Evolutionary conservation across 2,888 invertebrate genomes (phyloP).

Genomic region (Formica aserva): DNA sequence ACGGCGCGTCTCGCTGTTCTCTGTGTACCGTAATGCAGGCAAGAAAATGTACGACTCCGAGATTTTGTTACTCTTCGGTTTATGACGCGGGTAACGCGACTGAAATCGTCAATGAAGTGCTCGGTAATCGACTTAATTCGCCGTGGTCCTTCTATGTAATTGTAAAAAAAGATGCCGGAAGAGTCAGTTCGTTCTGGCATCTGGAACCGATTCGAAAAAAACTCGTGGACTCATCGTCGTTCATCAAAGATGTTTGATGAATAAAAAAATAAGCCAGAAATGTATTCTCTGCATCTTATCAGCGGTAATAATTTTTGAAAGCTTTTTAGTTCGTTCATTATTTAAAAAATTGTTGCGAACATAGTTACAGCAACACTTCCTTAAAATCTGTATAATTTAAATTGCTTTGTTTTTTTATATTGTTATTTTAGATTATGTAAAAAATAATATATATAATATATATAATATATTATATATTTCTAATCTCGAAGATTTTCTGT

Average conservation of each 20-base stretch:
- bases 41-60: constrained; percentile 63
- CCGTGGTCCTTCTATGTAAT: constrained; percentile 9
- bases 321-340: background rate
- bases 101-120: constrained; percentile 71
- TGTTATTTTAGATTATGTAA: background rate
- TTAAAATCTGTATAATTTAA: background rate
- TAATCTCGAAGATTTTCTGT: background rate
- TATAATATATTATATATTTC: background rate
- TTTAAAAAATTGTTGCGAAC: background rate
- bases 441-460: background rate
- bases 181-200: constrained; percentile 14
- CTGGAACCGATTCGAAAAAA: background rate
- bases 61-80: constrained; percentile 64
- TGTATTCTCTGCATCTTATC: background rate
- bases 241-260: background rate
- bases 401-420: background rate
- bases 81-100: constrained; percentile 59
- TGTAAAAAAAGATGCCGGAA: background rate
- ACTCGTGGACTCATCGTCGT: background rate
- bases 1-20: constrained; percentile 63
- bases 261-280: background rate
- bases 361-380: background rate
- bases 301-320: background rate
- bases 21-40: constrained; percentile 68
- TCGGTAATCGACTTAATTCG: constrained; percentile 57